Evolutionary conservation across 2,888 invertebrate species (phyloP).

Genomic region (Lomographa bimaculata): DNA sequence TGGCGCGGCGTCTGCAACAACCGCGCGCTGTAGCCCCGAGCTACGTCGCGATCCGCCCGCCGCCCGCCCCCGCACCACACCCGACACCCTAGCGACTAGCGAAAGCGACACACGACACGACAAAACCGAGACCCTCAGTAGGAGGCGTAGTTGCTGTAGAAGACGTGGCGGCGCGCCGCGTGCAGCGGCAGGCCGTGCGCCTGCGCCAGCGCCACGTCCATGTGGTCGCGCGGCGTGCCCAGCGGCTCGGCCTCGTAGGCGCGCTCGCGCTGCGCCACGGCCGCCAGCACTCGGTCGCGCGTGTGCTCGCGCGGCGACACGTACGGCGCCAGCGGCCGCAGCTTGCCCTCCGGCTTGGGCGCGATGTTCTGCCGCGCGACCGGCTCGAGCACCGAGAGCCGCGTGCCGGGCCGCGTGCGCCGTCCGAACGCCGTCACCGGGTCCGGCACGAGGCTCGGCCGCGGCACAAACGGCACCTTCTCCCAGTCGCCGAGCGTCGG

Average conservation of each 20-base stretch:
- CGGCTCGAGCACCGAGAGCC: constrained; percentile 76
- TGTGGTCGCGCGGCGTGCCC: constrained; percentile 84
- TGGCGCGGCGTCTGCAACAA: constrained; percentile 93
- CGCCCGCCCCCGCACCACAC: constrained; percentile 58
- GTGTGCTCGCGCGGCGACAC: constrained; percentile 87
- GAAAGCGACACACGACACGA: constrained; percentile 73
- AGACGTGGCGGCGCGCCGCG: constrained; percentile 74
- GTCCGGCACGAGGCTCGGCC: constrained; percentile 92
- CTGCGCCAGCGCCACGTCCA: constrained; percentile 86
- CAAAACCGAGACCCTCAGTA: constrained; percentile 62
- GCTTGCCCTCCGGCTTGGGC: constrained; percentile 82
- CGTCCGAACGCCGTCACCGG: constrained; percentile 93
- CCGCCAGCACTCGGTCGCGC: constrained; percentile 84
- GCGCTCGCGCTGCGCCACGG: constrained; percentile 84
- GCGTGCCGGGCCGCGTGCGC: constrained; percentile 78
- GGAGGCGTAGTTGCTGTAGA: constrained; percentile 81
- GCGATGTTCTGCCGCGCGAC: constrained; percentile 85
- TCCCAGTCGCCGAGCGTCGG: constrained; percentile 92
- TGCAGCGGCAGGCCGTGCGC: constrained; percentile 82
- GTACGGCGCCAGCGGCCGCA: constrained; percentile 86
- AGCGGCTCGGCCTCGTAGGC: constrained; percentile 83
- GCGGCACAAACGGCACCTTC: constrained; percentile 93
- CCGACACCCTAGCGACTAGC: constrained; percentile 61
- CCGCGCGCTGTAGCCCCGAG: constrained; percentile 70
- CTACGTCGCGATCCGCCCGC: constrained; percentile 54